phyloP scores from a whole-genome alignment of 2,113 vertebrate species.

The Eublepharis macularius region DNA sequence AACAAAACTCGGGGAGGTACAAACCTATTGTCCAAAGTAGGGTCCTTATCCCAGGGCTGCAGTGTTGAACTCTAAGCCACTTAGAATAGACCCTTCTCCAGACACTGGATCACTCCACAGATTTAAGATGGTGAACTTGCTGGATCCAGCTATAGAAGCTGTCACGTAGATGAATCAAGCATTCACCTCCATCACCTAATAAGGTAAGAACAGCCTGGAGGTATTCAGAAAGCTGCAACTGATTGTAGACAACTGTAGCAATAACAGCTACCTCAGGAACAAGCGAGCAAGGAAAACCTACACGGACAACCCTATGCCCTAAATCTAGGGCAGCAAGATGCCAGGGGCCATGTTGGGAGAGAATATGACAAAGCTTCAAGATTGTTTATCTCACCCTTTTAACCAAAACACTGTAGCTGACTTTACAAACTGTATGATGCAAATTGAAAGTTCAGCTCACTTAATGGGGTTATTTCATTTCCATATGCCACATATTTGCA shows the following conservation, averaged over 20 bases:
- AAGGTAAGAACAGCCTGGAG: not conserved
- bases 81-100: too few species aligned
- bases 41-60: not conserved
- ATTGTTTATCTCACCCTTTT: not conserved
- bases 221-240: not conserved
- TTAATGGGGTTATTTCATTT: not conserved
- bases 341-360: not conserved
- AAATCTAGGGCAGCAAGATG: not conserved
- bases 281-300: not conserved
- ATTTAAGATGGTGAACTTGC: not conserved
- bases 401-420: not conserved
- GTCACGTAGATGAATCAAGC: not conserved
- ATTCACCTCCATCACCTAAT: not conserved
- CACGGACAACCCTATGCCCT: not conserved
- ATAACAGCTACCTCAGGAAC: not conserved
- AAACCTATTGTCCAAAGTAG: too few species aligned
- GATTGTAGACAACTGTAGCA: not conserved
- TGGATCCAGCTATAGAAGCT: too few species aligned
- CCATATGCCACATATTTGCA: conserved; percentile 2
- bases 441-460: not conserved
- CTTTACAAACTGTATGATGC: not conserved
- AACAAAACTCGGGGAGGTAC: not conserved
- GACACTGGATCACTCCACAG: too few species aligned
- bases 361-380: not conserved
- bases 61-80: too few species aligned